Conservation (phyloP, 2,888 invertebrate genomes). For the Tenodera sinensis region DNA sequence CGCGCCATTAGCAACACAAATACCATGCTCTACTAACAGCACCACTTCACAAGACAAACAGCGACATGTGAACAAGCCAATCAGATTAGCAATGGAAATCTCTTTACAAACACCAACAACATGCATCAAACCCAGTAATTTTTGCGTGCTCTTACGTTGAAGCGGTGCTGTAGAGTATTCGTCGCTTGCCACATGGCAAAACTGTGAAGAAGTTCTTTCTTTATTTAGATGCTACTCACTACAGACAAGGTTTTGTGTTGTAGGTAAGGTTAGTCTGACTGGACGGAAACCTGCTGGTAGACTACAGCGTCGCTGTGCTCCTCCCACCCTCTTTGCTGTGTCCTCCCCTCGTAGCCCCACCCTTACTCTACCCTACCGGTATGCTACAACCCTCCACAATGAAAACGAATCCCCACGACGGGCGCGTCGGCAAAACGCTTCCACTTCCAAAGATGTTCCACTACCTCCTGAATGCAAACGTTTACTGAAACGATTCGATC, state of each 20-base stretch:
- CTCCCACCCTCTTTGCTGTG: background rate
- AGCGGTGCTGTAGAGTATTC: constrained; percentile 44
- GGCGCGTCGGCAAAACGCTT: constrained; percentile 1
- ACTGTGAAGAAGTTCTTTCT: background rate
- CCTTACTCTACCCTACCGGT: background rate
- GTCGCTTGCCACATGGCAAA: constrained; percentile 37
- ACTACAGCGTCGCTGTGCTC: background rate
- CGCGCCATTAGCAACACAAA: background rate
- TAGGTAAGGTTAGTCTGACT: background rate
- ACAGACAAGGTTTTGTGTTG: background rate
- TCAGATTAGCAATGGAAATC: background rate
- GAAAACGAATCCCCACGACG: background rate
- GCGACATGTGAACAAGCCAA: background rate
- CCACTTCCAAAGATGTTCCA: background rate
- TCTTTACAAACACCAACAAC: background rate
- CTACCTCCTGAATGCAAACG: background rate
- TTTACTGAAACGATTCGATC: background rate
- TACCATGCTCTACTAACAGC: background rate
- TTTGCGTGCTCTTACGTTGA: constrained; percentile 41
- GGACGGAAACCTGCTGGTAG: background rate
- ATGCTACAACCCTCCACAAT: background rate
- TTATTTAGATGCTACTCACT: background rate
- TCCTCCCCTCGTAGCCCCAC: background rate
- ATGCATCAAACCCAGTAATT: background rate
- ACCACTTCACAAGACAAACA: background rate